Evolutionary conservation across 2,888 invertebrate species (phyloP).

Genomic region (Formica aserva): DNA sequence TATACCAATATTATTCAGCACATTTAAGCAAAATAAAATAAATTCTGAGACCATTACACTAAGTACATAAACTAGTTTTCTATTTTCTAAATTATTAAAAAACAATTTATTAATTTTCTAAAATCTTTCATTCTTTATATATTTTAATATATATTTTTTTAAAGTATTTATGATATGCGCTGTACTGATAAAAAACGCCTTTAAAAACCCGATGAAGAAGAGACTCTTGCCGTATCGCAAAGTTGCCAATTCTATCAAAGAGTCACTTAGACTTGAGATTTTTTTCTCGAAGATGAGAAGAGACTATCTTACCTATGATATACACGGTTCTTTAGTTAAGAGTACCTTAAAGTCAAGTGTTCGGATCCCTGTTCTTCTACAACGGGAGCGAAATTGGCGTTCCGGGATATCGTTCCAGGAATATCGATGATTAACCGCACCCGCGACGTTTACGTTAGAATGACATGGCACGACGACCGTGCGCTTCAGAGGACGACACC

Average conservation of each 20-base stretch:
- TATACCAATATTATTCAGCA: not conserved
- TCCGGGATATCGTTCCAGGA: not conserved
- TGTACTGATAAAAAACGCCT: not conserved
- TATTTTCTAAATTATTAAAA: not conserved
- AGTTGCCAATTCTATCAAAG: not conserved
- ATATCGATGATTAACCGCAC: slow-evolving; percentile 24
- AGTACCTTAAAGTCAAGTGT: slow-evolving; percentile 3
- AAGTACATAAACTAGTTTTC: not conserved
- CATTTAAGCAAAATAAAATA: not conserved
- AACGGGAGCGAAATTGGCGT: not conserved
- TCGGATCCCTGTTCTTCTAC: not conserved
- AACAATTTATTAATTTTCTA: not conserved
- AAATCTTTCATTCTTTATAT: not conserved
- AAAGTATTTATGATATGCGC: too few relatives aligned
- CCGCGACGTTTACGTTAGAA: slow-evolving; percentile 64
- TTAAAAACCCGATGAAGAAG: not conserved
- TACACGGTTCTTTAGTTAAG: not conserved
- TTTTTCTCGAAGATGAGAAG: not conserved
- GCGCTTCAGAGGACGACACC: slow-evolving; percentile 50
- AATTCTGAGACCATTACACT: not conserved
- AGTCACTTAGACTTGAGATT: not conserved
- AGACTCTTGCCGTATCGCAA: not conserved
- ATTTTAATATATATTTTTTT: too few relatives aligned
- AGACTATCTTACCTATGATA: not conserved
- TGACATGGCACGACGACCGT: slow-evolving; percentile 71